phyloP scores from a whole-genome alignment of 1,140 invertebrate genomes.

The Catajapyx aquilonaris region DNA sequence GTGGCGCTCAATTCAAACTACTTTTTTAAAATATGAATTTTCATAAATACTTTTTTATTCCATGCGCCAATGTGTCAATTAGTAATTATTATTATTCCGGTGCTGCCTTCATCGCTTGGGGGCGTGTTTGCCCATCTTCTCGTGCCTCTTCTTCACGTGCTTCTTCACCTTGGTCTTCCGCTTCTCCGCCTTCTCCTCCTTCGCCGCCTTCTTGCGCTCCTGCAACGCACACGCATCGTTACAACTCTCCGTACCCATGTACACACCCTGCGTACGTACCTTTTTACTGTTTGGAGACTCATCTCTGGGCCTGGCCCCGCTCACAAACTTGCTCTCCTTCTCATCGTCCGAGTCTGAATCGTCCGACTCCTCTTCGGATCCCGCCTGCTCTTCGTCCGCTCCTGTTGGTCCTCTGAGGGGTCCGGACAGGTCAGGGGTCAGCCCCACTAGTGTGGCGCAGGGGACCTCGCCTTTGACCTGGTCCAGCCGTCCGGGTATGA shows the following conservation, averaged over 20 bases:
- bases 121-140: constrained; percentile 28
- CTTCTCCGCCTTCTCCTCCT: constrained; percentile 75
- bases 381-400: constrained; percentile 13
- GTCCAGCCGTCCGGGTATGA: constrained; percentile 82
- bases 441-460: constrained; percentile 65
- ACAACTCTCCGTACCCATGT: not conserved
- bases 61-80: no score
- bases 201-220: constrained; percentile 62
- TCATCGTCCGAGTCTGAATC: constrained; percentile 20
- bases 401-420: constrained; percentile 24
- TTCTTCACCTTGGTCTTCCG: constrained; percentile 85
- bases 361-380: constrained; percentile 23
- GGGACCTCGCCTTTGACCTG: constrained; percentile 56
- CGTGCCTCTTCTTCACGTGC: constrained; percentile 80
- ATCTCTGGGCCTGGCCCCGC: constrained; percentile 49
- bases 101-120: constrained; percentile 13
- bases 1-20: no score
- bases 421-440: constrained; percentile 57
- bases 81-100: no score
- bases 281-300: constrained; percentile 75
- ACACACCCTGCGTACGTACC: constrained; percentile 24
- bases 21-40: no score
- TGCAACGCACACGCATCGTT: constrained; percentile 17
- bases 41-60: no score
- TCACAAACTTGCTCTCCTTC: constrained; percentile 35